These are phyloP conservation scores for Typhlomys cinereus DNA, from an alignment of 2,113 vertebrate genomes.

Conservation along the genomic window DNA sequence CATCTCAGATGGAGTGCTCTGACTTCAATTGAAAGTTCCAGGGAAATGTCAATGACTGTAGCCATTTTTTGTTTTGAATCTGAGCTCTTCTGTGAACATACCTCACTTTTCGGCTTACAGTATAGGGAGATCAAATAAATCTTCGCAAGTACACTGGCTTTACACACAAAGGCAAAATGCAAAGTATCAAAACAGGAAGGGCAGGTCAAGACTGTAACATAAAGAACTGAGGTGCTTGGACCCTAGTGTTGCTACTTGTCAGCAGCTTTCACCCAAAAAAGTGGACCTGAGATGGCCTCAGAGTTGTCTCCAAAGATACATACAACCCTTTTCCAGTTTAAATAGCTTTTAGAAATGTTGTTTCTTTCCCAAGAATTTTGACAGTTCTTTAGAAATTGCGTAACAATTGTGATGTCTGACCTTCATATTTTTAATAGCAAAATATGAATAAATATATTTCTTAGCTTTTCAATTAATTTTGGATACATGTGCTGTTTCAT, in stretches of 20 bases:
- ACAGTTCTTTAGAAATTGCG: neutral
- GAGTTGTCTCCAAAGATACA: neutral
- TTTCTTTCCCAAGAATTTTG: neutral
- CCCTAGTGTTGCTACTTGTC: neutral
- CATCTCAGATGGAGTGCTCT: neutral
- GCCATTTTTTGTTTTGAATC: neutral
- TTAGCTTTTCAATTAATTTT: neutral
- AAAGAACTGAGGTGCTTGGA: neutral
- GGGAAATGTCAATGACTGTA: neutral
- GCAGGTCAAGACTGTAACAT: neutral
- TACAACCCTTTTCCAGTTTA: neutral
- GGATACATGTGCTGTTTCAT: neutral
- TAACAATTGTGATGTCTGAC: neutral
- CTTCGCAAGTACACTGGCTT: neutral
- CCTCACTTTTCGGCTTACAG: neutral
- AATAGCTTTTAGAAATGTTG: neutral
- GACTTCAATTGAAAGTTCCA: no score
- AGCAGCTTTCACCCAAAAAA: accelerated
- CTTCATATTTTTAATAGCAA: neutral
- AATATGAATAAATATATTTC: no score
- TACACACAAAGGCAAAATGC: neutral
- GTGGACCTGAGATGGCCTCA: neutral
- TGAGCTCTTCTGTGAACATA: neutral
- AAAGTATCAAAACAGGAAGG: neutral
- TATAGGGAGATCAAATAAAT: neutral